These are phyloP conservation scores for Ceyx margarethae DNA, from an alignment of 2,113 vertebrate genomes.

Conservation along the genomic window DNA sequence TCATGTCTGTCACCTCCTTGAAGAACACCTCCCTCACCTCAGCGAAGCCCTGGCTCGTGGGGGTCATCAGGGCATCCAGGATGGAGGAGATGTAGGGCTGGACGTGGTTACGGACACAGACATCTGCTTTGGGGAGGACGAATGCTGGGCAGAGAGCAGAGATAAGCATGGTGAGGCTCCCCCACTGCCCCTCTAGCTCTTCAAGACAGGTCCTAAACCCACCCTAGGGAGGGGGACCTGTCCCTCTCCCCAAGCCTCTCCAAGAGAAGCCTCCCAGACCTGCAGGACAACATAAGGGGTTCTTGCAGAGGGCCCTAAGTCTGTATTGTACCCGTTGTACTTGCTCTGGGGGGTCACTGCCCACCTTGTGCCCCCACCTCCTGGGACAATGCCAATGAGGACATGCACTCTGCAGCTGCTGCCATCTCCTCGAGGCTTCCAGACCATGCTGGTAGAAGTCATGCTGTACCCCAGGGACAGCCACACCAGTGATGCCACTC, in stretches of 20 bases:
- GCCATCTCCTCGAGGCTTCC: neutral
- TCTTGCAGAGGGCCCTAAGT: neutral
- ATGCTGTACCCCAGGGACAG: neutral
- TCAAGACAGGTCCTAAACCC: neutral
- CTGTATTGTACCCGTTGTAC: neutral
- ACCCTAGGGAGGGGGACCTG: neutral
- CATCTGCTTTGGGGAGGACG: constrained; percentile 88
- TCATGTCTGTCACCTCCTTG: constrained; percentile 92
- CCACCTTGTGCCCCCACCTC: neutral
- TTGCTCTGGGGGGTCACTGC: too few relatives aligned
- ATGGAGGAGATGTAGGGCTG: constrained; percentile 94
- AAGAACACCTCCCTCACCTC: constrained; percentile 93
- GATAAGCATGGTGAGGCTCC: neutral
- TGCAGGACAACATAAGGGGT: fast-evolving
- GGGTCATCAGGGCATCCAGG: constrained; percentile 95
- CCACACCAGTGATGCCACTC: neutral
- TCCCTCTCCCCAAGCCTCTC: neutral
- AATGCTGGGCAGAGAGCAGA: constrained; percentile 68
- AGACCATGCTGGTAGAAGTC: neutral
- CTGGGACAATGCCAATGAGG: neutral
- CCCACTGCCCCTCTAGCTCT: neutral
- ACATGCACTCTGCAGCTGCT: neutral
- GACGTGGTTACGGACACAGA: constrained; percentile 86
- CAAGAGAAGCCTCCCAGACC: neutral
- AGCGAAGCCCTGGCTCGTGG: constrained; percentile 92